Conservation (phyloP, 2,888 invertebrate genomes). For the Sepioteuthis lessoniana region DNA sequence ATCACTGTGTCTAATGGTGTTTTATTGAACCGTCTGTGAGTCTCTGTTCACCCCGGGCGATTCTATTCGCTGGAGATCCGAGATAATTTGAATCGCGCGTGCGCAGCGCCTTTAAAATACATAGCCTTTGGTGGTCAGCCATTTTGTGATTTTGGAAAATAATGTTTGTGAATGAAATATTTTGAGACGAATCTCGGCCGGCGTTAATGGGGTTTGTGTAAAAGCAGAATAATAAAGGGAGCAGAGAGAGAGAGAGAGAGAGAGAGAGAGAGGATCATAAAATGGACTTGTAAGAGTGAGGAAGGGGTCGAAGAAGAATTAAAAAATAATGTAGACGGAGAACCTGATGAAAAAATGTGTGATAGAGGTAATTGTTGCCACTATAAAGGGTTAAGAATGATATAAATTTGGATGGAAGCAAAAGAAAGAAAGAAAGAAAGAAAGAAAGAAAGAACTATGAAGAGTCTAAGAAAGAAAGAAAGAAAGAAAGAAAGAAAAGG, state of each 20-base stretch:
- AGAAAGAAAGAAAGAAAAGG: too few species aligned
- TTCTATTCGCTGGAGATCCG: background rate
- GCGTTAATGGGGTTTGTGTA: background rate
- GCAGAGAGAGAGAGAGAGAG: too few species aligned
- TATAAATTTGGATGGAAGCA: too few species aligned
- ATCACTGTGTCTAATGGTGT: constrained; percentile 15
- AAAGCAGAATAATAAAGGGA: background rate
- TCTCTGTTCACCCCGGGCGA: background rate
- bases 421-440: background rate
- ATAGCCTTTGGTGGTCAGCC: background rate
- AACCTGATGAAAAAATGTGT: background rate
- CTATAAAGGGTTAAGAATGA: background rate
- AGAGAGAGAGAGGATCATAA: background rate
- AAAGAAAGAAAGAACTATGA: background rate
- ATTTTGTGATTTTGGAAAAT: constrained; percentile 3
- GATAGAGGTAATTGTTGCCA: background rate
- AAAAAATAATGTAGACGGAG: background rate
- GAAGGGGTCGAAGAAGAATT: background rate
- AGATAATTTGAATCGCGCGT: background rate
- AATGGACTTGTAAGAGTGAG: background rate
- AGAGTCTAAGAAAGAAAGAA: too few species aligned
- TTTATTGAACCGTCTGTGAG: constrained; percentile 33
- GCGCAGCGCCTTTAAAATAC: constrained; percentile 2
- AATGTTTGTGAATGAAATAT: constrained; percentile 33
- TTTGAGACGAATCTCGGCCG: background rate